Base-by-base conservation (phyloP, 2,888 invertebrate genomes). In the Drosophila prostipennis region DNA sequence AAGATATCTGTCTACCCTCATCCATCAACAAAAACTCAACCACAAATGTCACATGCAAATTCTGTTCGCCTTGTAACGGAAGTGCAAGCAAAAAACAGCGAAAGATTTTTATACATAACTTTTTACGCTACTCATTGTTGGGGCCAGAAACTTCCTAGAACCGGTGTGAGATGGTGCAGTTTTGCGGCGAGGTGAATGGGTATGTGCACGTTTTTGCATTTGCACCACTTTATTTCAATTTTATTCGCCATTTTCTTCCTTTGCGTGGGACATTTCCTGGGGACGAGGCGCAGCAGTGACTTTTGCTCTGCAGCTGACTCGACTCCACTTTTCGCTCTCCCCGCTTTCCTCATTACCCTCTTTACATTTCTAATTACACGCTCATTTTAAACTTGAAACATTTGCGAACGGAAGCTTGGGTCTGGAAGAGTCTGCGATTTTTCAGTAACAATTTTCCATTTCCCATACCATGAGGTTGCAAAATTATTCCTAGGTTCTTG, bases 301-400 rank as follows among this genome's bases (percentile, higher is more conserved):
- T 80, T 82, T 75, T 83, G 64, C 70, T 65, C 77, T 74, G 77
- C 48, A 39, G 10, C 26, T 39, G 52, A 52, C 39, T 39, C 39
- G 26, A 52, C 52, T 52, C 39, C 39, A 37, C 48, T 46, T 29
- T 34, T 13, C 48, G 16, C 10, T 37, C 14, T 16, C 39, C 26
- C 14, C 8, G n/a, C 16, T 26, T 16, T 52, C 26, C 26, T 36
- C 19, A 14, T 34, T 36, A 29, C 43, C 14, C 71, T 76, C 71
- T 78, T 75, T 78, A 81, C 74, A 81, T 84, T 81, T 84, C 79
- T 84, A 84, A 84, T 81, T 84, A 81, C 79, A 79, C 74, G 79
- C 81, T 81, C 75, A 74, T 79, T 84, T 81, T 71, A 75, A 81
- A 81, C 77, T 76, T 78, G 67, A 78, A 80, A 55, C 74, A 42